phyloP scores from a whole-genome alignment of 2,797 vertebrate species.

The Fratercula arctica region DNA sequence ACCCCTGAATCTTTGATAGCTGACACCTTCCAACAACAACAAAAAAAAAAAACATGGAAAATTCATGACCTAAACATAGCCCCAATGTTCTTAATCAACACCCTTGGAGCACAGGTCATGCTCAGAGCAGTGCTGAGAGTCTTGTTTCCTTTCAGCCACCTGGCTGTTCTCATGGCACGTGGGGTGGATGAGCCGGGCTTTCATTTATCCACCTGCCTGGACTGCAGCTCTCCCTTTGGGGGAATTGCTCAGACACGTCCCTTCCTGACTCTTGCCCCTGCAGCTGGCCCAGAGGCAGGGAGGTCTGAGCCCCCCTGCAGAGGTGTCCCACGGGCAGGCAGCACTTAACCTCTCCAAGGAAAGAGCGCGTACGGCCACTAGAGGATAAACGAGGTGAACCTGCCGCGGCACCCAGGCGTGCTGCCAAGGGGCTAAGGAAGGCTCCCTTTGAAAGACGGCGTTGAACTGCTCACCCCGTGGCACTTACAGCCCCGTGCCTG shows the following conservation, averaged over 20 bases:
- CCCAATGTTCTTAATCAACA: not conserved
- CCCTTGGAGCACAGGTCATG: not conserved
- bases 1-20: not conserved
- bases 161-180: not conserved
- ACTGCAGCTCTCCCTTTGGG: not conserved
- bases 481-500: not conserved
- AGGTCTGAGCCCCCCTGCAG: not conserved
- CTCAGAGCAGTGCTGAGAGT: not conserved
- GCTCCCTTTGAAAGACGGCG: not conserved
- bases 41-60: not conserved
- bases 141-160: not conserved
- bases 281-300: not conserved
- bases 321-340: not conserved
- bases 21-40: not conserved
- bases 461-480: not conserved
- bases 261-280: not conserved
- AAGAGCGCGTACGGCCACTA: fast-evolving
- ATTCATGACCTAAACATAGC: not conserved
- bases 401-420: not conserved
- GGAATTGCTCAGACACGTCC: not conserved
- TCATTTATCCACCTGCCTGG: not conserved
- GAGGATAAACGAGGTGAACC: not conserved
- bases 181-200: not conserved
- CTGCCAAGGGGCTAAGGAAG: not conserved
- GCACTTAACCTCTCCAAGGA: not conserved